These are phyloP conservation scores for Sesamia nonagrioides DNA, from an alignment of 1,140 invertebrate species.

Conservation along the genomic window DNA sequence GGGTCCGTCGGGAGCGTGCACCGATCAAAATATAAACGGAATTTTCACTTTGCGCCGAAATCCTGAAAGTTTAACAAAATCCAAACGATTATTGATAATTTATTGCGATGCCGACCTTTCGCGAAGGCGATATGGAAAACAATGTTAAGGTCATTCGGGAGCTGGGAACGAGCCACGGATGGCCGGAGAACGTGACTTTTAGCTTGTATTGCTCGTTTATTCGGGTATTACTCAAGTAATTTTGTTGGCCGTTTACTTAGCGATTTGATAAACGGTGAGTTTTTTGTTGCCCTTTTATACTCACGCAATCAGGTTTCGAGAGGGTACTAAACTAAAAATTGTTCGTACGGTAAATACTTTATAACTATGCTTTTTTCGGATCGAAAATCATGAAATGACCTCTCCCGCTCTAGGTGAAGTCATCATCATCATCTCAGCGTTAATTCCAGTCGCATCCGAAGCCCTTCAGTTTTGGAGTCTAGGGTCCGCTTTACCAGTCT, in stretches of 20 bases:
- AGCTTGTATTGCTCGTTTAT: slow-evolving; percentile 47
- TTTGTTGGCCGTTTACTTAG: slow-evolving; percentile 40
- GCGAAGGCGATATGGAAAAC: slow-evolving; percentile 41
- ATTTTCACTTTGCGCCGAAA: slow-evolving; percentile 72
- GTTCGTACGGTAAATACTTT: background rate
- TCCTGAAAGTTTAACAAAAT: slow-evolving; percentile 67
- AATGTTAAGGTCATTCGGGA: slow-evolving; percentile 56
- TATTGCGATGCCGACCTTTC: slow-evolving; percentile 61
- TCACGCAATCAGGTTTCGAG: background rate
- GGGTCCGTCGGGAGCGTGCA: slow-evolving; percentile 66
- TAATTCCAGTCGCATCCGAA: too few relatives aligned
- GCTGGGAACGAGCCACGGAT: slow-evolving; percentile 44
- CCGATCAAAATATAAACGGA: slow-evolving; percentile 75
- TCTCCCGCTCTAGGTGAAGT: too few relatives aligned
- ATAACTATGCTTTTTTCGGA: background rate
- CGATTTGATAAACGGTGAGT: slow-evolving; percentile 35
- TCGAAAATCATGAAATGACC: too few relatives aligned
- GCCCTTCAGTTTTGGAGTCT: too few relatives aligned
- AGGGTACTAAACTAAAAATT: background rate
- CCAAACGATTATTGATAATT: slow-evolving; percentile 64
- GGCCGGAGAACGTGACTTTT: slow-evolving; percentile 49
- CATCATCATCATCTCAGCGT: too few relatives aligned
- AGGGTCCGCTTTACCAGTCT: too few relatives aligned
- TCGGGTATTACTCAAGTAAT: slow-evolving; percentile 39
- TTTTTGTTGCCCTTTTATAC: background rate